Conservation (phyloP, 2,797 vertebrate genomes). For the Menidia menidia region DNA sequence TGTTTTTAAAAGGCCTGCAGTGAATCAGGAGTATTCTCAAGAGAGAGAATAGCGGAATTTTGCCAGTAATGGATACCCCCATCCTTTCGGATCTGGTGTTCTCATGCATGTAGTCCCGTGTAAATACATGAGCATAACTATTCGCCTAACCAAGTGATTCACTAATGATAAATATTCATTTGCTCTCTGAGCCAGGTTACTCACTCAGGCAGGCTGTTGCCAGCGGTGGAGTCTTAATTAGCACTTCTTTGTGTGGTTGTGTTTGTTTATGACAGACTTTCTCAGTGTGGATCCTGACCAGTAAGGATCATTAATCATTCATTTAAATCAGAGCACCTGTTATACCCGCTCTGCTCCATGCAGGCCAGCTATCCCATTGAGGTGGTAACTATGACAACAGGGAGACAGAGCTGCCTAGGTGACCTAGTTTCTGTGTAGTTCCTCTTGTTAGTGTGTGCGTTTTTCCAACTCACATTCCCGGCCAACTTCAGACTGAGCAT, state of each 20-base stretch:
- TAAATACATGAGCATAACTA: background rate
- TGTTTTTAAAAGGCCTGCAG: background rate
- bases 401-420: slow-evolving; percentile 72
- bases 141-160: slow-evolving; percentile 29
- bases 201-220: slow-evolving; percentile 45
- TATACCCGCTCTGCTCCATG: slow-evolving; percentile 58
- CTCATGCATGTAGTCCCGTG: background rate
- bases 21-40: background rate
- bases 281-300: slow-evolving; percentile 58
- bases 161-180: slow-evolving; percentile 49
- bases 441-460: slow-evolving; percentile 41
- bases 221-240: slow-evolving; percentile 51
- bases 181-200: slow-evolving; percentile 30
- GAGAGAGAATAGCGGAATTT: too few species aligned
- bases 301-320: slow-evolving; percentile 76
- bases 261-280: slow-evolving; percentile 59
- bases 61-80: too few species aligned
- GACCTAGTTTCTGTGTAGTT: slow-evolving; percentile 79
- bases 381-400: slow-evolving; percentile 83
- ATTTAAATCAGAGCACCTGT: slow-evolving; percentile 79
- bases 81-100: background rate
- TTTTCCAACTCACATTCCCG: slow-evolving; percentile 41
- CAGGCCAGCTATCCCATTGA: slow-evolving; percentile 72
- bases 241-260: slow-evolving; percentile 45
- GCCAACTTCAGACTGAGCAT: slow-evolving; percentile 54